Base-by-base conservation (phyloP, 1,140 invertebrate genomes). In the Periplaneta americana region DNA sequence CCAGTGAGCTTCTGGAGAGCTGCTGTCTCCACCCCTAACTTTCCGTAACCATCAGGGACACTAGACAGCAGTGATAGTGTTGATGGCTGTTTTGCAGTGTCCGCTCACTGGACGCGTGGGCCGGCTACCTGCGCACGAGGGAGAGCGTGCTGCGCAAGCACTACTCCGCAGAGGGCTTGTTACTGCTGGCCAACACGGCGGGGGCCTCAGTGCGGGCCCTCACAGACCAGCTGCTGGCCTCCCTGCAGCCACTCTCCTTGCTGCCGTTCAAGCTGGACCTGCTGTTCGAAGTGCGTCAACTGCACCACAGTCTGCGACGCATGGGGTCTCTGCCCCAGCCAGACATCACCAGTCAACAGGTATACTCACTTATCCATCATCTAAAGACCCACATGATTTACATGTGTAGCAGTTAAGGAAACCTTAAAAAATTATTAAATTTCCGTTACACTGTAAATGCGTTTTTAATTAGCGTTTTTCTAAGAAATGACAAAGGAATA, bases 111-210 rank as follows among this genome's bases (percentile, higher is more conserved):
- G 95, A 96, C 84, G 95, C 95, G 34, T 97, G 96, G 95, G 91
- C 96, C 82, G 94, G 94, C 32, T 96, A 96, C 85, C 88, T 97
- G 18, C 91, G 94, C 83, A 95, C 95, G 3, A 91, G 95, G 79
- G 95, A 97, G 87, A 93, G 93, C 17, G 91, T 97, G 15, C 88
- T 96, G n/a, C 91, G 92, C 31, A 96, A 95, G 85, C 95, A 96
- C 86, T 97, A 97, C 85, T 92, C 90, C 31, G 89, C 91, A 13
- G 92, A 92, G 83, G 93, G 94, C 37, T 89, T 97, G 48, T 88
- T 95, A 78, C 91, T 95, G 79, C 91, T 93, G 36, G 92, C 91
- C 22, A 93, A 93, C 83, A 91, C 93, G 31, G 91, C 92, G 1
- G 91, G 92, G 83, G 85, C 91, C 1, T 90, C 91, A 66, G 91